Base-by-base conservation (phyloP, 2,797 vertebrate genomes). In the Malurus splendens region DNA sequence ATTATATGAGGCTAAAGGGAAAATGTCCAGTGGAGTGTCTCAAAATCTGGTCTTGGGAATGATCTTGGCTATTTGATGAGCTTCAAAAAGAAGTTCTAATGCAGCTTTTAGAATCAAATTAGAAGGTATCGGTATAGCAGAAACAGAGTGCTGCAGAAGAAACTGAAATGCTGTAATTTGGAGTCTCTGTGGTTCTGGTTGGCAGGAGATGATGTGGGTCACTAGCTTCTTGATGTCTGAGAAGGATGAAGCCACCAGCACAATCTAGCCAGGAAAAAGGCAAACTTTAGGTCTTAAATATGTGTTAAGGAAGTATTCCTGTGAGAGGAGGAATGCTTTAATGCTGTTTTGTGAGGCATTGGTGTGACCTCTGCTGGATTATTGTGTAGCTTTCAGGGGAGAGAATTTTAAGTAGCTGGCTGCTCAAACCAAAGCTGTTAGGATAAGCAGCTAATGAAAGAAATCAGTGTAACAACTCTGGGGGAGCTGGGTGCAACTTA, bases 311-410 rank as follows among this genome's bases (percentile, higher is more conserved):
- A 52, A 45, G 28, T 66, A 18, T 84, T 88, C 12, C 24, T 79
- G 1, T 24, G 36, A 39, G 24, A 91, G 75, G 8, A 71, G 27
- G 30, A 33, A 48, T 14, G 9, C 44, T 88, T 41, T 62, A 56
- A 36, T 68, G 39, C 45, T 79, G 22, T 44, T 75, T 59, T 62
- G 24, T 38, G 56, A 94, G 64, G 50, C 62, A n/a, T 24, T 86
- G 48, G 12, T 82, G 18, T 86, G 89, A 84, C 62, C 59, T 90
- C 86, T 94, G 71, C 86, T 90, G 86, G 67, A 77, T 79, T 91
- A 25, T 14, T 88, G 67, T 67, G 32, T 39, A 84, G 56, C 41
- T 79, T 82, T 79, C 62, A 82, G 54, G n/a, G 60, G 41, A 73
- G 16, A 62, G 18, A 82, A 33, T 59, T 67, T 50, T 36, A 52